These are phyloP conservation scores for Oreochromis tanganicae DNA, from an alignment of 2,113 vertebrate species.

Conservation along the genomic window DNA sequence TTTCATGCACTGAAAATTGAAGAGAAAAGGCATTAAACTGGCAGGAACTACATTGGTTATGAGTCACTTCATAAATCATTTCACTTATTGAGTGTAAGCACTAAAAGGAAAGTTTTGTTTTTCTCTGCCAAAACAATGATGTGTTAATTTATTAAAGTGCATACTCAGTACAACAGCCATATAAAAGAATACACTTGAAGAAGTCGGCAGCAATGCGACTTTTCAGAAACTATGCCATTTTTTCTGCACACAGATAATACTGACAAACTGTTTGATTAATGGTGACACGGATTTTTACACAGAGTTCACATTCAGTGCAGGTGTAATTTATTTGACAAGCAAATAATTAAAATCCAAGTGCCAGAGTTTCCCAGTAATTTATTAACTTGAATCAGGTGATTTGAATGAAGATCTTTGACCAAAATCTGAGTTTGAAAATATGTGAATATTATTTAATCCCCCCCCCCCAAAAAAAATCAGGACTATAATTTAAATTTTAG, in stretches of 20 bases:
- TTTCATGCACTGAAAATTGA: not conserved
- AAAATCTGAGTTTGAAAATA: not conserved
- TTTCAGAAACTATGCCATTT: not conserved
- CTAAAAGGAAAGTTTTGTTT: not conserved
- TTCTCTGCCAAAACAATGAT: not conserved
- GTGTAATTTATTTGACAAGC: not conserved
- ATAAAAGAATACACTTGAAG: not conserved
- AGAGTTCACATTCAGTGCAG: not conserved
- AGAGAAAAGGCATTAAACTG: not conserved
- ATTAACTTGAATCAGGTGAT: not conserved
- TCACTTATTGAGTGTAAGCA: not conserved
- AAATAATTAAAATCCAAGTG: not conserved
- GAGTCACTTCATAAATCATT: not conserved
- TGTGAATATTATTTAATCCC: not conserved
- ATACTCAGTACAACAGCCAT: not conserved
- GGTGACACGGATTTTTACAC: not conserved
- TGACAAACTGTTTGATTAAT: not conserved
- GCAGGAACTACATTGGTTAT: not conserved
- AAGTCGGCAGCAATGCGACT: rapidly evolving
- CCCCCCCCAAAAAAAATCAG: rapidly evolving
- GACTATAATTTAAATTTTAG: not conserved
- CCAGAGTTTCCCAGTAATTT: not conserved
- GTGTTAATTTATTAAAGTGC: not conserved
- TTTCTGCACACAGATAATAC: not conserved
- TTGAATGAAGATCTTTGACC: not conserved